Evolutionary conservation across 1,140 invertebrate species (phyloP).

Genomic region (Nasonia vitripennis): DNA sequence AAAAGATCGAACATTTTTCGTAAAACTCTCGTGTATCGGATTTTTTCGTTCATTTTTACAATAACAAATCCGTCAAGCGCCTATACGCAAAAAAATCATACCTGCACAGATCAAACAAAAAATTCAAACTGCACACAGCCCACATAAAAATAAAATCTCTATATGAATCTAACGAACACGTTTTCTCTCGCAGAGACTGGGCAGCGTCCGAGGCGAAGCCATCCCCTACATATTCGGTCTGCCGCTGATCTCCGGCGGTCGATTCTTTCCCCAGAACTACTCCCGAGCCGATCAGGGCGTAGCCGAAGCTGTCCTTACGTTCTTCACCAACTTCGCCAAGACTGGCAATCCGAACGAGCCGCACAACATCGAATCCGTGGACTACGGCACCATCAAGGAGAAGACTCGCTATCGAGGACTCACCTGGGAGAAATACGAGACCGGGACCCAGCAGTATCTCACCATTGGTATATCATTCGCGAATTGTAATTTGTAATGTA

Average conservation of each 20-base stretch:
- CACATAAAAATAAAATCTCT: neutral
- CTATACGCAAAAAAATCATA: no score
- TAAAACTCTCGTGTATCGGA: no score
- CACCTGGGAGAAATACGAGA: conserved; percentile 84
- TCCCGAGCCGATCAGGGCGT: conserved; percentile 84
- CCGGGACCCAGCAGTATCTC: conserved; percentile 84
- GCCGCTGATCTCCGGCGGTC: conserved; percentile 83
- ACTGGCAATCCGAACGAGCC: conserved; percentile 84
- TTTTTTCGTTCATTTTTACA: no score
- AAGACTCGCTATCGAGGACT: conserved; percentile 78
- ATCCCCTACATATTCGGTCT: conserved; percentile 91
- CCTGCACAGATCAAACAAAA: no score
- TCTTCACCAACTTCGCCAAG: conserved; percentile 85
- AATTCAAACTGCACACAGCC: neutral
- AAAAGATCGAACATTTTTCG: no score
- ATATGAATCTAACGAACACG: no score
- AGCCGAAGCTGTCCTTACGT: conserved; percentile 84
- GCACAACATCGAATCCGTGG: conserved; percentile 74
- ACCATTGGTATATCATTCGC: conserved; percentile 78
- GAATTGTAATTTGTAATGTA: conserved; percentile 1
- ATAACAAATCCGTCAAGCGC: no score
- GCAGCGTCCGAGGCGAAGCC: conserved; percentile 90
- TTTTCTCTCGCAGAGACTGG: conserved; percentile 78
- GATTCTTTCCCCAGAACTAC: conserved; percentile 83
- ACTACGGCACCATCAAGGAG: conserved; percentile 76